Conservation (phyloP, 2,113 vertebrate genomes). For the Petromus typicus region DNA sequence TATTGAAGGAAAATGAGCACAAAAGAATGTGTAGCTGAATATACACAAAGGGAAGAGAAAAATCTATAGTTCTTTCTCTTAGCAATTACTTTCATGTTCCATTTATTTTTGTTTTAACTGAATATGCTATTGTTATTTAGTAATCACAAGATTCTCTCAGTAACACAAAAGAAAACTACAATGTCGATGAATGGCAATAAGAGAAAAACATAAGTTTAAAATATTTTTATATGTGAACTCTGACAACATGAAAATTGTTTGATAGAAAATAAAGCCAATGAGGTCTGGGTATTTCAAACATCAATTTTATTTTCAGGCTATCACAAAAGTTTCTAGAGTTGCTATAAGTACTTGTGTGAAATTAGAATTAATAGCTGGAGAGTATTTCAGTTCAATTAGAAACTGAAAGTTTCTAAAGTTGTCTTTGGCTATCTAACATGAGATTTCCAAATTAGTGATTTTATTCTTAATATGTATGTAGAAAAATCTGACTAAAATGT, state of each 20-base stretch:
- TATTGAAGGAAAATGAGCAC: constrained; percentile 58
- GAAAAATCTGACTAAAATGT: not conserved
- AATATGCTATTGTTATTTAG: constrained; percentile 30
- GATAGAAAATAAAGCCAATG: not conserved
- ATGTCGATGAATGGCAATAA: not conserved
- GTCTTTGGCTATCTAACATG: not conserved
- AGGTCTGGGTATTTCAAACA: not conserved
- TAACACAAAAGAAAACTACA: not conserved
- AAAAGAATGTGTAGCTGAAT: not conserved
- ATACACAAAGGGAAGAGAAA: constrained; percentile 57
- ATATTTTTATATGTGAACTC: not conserved
- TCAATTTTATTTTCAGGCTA: not conserved
- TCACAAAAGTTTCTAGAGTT: not conserved
- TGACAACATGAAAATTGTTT: not conserved
- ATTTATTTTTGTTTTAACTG: constrained; percentile 49
- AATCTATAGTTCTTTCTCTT: constrained; percentile 27
- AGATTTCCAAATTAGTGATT: not conserved
- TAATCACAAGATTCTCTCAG: constrained; percentile 6
- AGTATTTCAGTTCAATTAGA: not conserved
- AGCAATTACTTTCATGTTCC: constrained; percentile 42
- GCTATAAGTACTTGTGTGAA: not conserved
- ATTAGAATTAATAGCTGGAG: not conserved
- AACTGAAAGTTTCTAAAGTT: not conserved
- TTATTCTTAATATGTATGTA: not conserved
- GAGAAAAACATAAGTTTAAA: not conserved